phyloP scores from a whole-genome alignment of 2,888 invertebrate genomes.

The Hartigia nigra region DNA sequence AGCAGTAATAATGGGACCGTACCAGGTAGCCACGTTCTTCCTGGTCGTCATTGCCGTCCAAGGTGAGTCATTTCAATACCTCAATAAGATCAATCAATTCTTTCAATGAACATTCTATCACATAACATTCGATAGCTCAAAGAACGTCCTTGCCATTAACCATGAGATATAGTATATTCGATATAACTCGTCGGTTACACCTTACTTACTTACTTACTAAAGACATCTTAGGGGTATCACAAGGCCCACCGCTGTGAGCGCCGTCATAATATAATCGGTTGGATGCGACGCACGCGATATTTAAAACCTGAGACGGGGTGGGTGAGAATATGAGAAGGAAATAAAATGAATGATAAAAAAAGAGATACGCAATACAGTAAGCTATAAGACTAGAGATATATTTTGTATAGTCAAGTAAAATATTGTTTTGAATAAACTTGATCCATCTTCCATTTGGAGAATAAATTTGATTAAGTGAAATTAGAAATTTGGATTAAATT shows the following conservation, averaged over 20 bases:
- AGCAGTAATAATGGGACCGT: constrained; percentile 45
- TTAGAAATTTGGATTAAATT: neutral
- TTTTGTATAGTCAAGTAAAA: neutral
- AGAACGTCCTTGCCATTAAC: neutral
- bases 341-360: neutral
- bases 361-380: neutral
- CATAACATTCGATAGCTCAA: neutral
- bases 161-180: neutral
- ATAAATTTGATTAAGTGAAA: neutral
- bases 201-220: neutral
- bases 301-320: neutral
- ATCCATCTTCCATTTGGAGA: neutral
- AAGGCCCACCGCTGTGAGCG: neutral
- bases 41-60: constrained; percentile 53
- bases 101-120: neutral
- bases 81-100: neutral
- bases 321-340: neutral
- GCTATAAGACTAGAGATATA: neutral
- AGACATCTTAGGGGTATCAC: neutral
- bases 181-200: neutral
- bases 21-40: constrained; percentile 50
- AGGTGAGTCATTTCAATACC: constrained; percentile 48
- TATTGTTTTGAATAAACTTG: neutral
- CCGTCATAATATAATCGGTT: neutral
- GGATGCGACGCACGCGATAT: neutral